Evolutionary conservation across 2,113 vertebrate genomes (phyloP).

Genomic region (Tachuris rubrigastra): DNA sequence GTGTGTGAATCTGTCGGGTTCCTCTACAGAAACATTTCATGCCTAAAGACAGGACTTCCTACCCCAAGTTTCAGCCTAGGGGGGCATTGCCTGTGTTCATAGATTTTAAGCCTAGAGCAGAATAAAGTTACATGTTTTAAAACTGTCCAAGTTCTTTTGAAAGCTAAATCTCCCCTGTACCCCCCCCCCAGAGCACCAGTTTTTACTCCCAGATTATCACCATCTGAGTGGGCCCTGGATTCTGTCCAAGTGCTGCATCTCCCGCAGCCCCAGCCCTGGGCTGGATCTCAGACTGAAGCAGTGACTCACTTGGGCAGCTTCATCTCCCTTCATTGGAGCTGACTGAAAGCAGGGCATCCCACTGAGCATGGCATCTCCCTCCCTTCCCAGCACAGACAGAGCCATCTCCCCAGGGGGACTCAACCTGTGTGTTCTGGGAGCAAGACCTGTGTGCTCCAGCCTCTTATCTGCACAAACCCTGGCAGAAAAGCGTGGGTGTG

Average conservation of each 20-base stretch:
- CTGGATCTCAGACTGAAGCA: background rate
- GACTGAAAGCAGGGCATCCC: background rate
- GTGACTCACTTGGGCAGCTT: background rate
- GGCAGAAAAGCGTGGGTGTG: background rate
- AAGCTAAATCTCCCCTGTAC: background rate
- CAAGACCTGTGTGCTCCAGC: background rate
- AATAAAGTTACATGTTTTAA: background rate
- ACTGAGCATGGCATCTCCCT: background rate
- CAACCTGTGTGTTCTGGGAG: background rate
- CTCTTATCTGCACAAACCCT: background rate
- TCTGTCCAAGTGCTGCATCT: background rate
- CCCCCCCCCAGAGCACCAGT: accelerated
- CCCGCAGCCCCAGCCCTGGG: background rate
- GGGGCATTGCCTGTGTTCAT: background rate
- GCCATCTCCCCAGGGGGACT: background rate
- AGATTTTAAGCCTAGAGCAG: background rate
- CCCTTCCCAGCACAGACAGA: background rate
- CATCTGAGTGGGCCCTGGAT: background rate
- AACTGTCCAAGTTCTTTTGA: background rate
- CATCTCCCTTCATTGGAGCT: background rate
- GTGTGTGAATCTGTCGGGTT: background rate
- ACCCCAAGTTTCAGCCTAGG: background rate
- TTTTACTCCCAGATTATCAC: background rate
- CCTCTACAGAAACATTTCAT: background rate
- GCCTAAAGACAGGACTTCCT: background rate